Base-by-base conservation (phyloP, 1,140 invertebrate species). In the Cardiocondyla obscurior region DNA sequence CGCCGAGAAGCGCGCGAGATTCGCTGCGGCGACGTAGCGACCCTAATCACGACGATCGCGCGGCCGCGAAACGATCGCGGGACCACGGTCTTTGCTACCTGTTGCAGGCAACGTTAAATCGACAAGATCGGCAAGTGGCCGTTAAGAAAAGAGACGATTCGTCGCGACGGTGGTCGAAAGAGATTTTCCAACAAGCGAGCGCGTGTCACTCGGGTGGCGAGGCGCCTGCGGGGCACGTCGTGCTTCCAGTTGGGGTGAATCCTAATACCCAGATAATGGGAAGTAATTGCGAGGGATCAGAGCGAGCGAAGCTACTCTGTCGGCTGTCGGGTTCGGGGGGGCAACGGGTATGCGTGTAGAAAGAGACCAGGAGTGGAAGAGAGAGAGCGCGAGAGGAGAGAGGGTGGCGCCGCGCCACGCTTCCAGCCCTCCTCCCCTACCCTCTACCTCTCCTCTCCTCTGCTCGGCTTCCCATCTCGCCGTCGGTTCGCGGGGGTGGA, bases 231-330 rank as follows among this genome's bases (percentile, higher is more conserved):
- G 92, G 88, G 90, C 89, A 91, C 85, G 89, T 88, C 91, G 90
- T 90, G 92, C 90, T 92, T 91, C 85, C 91, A 90, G 90, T 91
- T 91, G 91, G 92, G 92, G 90, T 91, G 92, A 93, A 94, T 94
- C 93, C 92, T 94, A 94, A 94, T 94, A 94, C 93, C 92, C 91
- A 92, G 93, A 94, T 94, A 94, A 94, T 94, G 92, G 93, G 92
- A 92, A 94, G 92, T 94, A 94, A 94, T 94, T 94, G 93, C 93
- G 92, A 93, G 92, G 93, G 93, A 94, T 94, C 90, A 91, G 88
- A 90, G 88, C 82, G 86, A 89, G 84, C 86, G 77, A 46, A 92
- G 91, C 91, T 90, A 90, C 91, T 92, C 90, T 91, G 86, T 90
- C 88, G 60, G 74, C 82, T 86, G 79, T 72, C 82, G 85, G 64